These are phyloP conservation scores for Sitta europaea DNA, from an alignment of 2,113 vertebrate species.

Conservation along the genomic window DNA sequence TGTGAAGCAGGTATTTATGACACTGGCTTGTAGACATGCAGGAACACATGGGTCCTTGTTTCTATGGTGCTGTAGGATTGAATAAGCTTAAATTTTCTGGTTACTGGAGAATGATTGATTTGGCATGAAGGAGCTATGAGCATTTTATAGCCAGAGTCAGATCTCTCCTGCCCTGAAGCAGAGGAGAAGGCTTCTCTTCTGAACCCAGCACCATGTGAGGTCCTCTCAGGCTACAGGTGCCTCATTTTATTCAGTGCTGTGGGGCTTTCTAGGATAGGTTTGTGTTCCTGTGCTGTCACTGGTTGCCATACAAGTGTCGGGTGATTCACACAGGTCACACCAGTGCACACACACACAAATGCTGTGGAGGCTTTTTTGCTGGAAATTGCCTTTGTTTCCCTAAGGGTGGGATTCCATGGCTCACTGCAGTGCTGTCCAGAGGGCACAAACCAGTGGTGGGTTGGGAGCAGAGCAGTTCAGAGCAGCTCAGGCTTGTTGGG, in stretches of 20 bases:
- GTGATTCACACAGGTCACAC: background rate
- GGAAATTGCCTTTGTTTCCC: background rate
- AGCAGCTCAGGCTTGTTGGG: background rate
- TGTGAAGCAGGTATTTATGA: background rate
- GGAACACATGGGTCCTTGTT: background rate
- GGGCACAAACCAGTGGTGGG: background rate
- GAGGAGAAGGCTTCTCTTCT: background rate
- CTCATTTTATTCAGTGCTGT: background rate
- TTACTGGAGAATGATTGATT: background rate
- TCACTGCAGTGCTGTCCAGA: background rate
- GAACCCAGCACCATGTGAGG: background rate
- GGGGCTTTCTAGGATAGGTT: background rate
- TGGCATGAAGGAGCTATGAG: background rate
- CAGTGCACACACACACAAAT: background rate
- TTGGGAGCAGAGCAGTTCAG: background rate
- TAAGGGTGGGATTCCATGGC: background rate
- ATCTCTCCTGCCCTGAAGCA: background rate
- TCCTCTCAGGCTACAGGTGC: background rate
- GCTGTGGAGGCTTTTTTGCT: background rate
- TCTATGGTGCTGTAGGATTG: background rate
- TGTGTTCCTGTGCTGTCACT: background rate
- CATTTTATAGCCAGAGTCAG: background rate
- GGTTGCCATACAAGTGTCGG: fast-evolving
- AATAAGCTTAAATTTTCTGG: background rate
- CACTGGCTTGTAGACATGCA: background rate